Conservation (phyloP, 2,797 vertebrate species). For the Phaenicophaeus curvirostris region DNA sequence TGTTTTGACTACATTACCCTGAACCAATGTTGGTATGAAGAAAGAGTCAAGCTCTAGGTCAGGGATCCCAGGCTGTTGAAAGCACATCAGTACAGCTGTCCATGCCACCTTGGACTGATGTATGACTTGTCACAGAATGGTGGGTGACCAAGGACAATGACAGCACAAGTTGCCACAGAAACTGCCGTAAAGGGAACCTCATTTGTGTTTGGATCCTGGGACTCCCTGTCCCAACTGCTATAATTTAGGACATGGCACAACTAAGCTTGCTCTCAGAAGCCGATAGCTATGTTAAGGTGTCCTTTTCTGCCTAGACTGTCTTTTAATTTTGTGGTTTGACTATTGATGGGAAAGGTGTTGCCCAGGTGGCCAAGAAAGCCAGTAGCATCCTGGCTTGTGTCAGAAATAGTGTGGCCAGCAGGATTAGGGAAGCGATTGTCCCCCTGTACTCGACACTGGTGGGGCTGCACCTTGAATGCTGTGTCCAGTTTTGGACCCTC, state of each 20-base stretch:
- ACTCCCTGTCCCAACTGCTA: not conserved
- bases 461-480: no score
- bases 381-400: no score
- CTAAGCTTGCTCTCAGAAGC: not conserved
- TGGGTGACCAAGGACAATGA: not conserved
- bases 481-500: no score
- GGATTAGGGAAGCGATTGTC: no score
- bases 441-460: no score
- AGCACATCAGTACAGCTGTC: not conserved
- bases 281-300: not conserved
- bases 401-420: no score
- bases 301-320: not conserved
- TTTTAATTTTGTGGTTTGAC: not conserved
- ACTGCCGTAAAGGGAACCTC: not conserved
- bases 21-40: not conserved
- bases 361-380: not conserved
- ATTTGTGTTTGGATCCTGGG: not conserved
- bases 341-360: not conserved
- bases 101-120: fast-evolving
- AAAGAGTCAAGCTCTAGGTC: not conserved
- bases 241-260: not conserved
- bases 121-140: not conserved
- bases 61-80: not conserved
- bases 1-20: not conserved
- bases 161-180: not conserved